Evolutionary conservation across 2,797 vertebrate species (phyloP), one percentile per base, ranked within the genome.

Genomic region (Myripristis murdjan): DNA sequence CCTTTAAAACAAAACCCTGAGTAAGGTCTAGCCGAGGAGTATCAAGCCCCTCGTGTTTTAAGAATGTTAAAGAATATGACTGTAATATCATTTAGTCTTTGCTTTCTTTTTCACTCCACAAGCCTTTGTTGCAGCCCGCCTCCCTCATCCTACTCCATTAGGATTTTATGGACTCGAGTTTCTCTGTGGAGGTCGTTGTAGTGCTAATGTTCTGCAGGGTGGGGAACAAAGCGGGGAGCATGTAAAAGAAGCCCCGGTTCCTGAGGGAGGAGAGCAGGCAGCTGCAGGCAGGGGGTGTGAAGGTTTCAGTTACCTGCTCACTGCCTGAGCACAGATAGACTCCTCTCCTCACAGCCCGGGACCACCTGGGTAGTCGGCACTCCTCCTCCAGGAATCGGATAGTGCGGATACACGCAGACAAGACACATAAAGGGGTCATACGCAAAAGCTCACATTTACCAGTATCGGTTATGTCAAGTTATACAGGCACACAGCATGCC

Each of bases 261-360:
- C 84, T 84, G 82, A 73, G 81, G 74, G 85, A 88, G 77, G 73
- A 88, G 85, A 89, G 73, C 69, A 74, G 78, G 85, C 89, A 91
- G 89, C 82, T 91, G 89, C 85, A 86, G 77, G 86, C 83, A 88
- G 55, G 71, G 78, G 82, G 87, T 91, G 85, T 87, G 79, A 90
- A 90, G 92, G 90, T 87, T 93, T 91, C 64, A 78, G 88, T 93
- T 95, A 93, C 91, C 88, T 92, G 85, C 79, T 85, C 44, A 47
- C 77, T 82, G 74, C 81, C 46, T 73, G 65, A 83, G 82, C 81
- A 84, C 77, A 83, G 71, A n/a, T n/a, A 73, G 70, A 83, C 83
- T 90, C 73, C 57, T 83, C 83, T 84, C 83, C 82, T 71, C 57
- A 18, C 16, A 15, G 61, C 78, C 76, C 48, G 10, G 87, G 93